A percentile compares a stretch with the other conserved stretches of the same genome.
Conservation (phyloP, 2,113 vertebrate genomes). For the Phyllostomus discolor region DNA sequence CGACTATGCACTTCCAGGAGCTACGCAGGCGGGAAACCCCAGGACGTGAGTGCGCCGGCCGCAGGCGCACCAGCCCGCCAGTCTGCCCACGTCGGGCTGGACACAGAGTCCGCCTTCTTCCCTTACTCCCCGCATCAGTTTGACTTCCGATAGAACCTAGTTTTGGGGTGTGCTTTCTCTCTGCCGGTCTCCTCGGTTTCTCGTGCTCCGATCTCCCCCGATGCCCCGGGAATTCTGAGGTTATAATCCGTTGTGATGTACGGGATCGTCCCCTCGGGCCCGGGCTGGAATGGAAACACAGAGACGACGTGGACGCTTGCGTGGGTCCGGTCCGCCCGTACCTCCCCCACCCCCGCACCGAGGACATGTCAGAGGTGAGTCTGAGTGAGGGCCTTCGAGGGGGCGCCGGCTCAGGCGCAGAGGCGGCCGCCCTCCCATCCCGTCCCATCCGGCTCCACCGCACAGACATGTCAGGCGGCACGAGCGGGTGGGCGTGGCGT, state of each 20-base stretch:
- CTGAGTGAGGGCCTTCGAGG: rapidly evolving
- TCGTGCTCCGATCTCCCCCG: constrained; percentile 86
- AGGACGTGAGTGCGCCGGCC: rapidly evolving
- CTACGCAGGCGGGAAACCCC: not conserved
- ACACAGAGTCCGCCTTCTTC: rapidly evolving
- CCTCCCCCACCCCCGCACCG: not conserved
- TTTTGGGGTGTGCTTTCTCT: constrained; percentile 27
- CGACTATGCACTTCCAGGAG: not conserved
- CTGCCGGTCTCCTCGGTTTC: constrained; percentile 74
- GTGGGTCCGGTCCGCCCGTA: rapidly evolving
- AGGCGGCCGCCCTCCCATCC: rapidly evolving
- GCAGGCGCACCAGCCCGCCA: not conserved
- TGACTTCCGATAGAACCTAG: not conserved
- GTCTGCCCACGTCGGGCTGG: not conserved
- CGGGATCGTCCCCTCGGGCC: constrained; percentile 85
- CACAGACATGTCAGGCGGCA: not conserved
- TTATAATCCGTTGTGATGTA: constrained; percentile 92
- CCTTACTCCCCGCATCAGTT: not conserved
- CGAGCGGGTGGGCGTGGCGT: rapidly evolving
- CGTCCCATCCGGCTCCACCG: rapidly evolving
- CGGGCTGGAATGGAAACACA: constrained; percentile 80
- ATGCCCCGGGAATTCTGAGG: constrained; percentile 83
- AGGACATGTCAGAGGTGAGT: rapidly evolving
- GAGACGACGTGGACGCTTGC: not conserved
- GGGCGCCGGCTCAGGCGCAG: too few species aligned